Evolutionary conservation across 2,113 vertebrate species (phyloP).

Genomic region (Amphiprion percula): DNA sequence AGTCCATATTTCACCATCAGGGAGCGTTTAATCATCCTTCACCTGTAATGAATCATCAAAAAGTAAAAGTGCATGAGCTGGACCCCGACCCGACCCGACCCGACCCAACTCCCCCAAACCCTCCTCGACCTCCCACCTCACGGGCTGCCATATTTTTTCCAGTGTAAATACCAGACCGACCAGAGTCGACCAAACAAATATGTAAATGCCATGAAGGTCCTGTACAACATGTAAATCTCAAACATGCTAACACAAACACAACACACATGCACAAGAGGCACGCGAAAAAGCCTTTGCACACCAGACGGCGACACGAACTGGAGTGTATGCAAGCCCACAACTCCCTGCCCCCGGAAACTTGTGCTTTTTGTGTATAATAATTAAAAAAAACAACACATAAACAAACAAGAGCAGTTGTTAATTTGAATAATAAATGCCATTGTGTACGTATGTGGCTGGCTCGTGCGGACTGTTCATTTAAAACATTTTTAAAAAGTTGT

Average conservation of each 20-base stretch:
- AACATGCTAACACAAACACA: conserved; percentile 22
- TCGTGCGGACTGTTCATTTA: conserved; percentile 72
- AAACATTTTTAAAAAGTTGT: conserved; percentile 64
- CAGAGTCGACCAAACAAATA: conserved; percentile 60
- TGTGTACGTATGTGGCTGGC: conserved; percentile 75
- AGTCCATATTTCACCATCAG: conserved; percentile 56
- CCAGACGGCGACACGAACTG: conserved; percentile 41
- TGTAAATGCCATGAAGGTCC: conserved; percentile 80
- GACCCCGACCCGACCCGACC: conserved; percentile 23
- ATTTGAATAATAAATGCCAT: conserved; percentile 65
- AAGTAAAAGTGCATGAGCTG: conserved; percentile 74
- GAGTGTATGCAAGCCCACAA: conserved; percentile 70
- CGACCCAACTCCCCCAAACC: not conserved
- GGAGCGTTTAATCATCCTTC: conserved; percentile 61
- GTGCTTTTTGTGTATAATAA: conserved; percentile 78
- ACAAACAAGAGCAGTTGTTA: conserved; percentile 53
- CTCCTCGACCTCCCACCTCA: conserved; percentile 56
- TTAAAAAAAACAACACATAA: conserved; percentile 39
- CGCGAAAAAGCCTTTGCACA: conserved; percentile 60
- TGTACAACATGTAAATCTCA: conserved; percentile 85
- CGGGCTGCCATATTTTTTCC: conserved; percentile 72
- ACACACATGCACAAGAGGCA: conserved; percentile 45
- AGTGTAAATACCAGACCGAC: conserved; percentile 88
- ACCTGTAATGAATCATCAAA: conserved; percentile 63
- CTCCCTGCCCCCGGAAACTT: conserved; percentile 70